phyloP scores from a whole-genome alignment of 1,140 invertebrate species.

The Brachionus asplanchnoidis region DNA sequence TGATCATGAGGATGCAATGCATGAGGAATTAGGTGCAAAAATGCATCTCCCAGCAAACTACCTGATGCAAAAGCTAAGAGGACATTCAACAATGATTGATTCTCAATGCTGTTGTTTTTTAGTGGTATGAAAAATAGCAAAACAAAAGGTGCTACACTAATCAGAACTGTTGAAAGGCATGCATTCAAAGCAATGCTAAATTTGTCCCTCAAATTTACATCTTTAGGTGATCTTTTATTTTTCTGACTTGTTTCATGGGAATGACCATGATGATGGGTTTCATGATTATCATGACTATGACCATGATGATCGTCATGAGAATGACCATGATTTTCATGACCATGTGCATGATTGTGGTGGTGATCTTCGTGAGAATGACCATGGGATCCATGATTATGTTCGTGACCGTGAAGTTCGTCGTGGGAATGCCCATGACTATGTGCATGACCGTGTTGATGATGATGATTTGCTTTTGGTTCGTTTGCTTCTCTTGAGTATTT shows the following conservation, averaged over 20 bases:
- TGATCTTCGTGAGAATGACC: not conserved
- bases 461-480: not conserved
- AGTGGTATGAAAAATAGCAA: conserved; percentile 88
- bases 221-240: not conserved
- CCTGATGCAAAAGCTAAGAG: conserved; percentile 88
- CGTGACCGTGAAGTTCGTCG: not conserved
- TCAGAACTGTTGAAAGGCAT: conserved; percentile 69
- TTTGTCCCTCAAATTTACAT: conserved; percentile 9
- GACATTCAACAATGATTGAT: conserved; percentile 74
- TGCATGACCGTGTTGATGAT: not conserved
- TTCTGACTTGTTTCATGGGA: not conserved
- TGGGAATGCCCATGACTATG: not conserved
- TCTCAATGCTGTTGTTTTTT: conserved; percentile 66
- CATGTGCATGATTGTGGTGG: not conserved
- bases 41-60: conserved; percentile 87
- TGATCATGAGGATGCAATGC: conserved; percentile 61
- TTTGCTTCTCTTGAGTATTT: conserved; percentile 26
- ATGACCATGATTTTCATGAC: not conserved
- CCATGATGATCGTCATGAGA: not conserved
- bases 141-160: conserved; percentile 86
- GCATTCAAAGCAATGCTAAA: not conserved
- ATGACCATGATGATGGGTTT: not conserved
- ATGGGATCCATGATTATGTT: not conserved
- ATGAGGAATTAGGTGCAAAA: conserved; percentile 91
- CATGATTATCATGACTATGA: not conserved